phyloP scores from a whole-genome alignment of 2,113 vertebrate species.

The Pampusana beccarii region DNA sequence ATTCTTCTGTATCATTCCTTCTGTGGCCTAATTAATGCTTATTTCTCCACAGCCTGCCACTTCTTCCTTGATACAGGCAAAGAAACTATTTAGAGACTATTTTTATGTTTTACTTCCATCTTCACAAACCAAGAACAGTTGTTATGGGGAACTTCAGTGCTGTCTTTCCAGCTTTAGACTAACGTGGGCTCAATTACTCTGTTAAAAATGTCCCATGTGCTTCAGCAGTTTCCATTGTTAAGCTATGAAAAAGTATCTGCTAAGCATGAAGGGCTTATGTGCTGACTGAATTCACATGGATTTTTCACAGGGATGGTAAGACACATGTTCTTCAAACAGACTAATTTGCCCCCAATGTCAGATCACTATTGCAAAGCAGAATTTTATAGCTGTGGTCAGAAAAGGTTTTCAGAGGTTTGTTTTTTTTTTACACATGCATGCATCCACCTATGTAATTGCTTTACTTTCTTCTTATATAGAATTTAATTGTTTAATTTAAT shows the following conservation, averaged over 20 bases:
- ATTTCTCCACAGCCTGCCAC: background rate
- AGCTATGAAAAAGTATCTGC: background rate
- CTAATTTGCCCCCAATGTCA: background rate
- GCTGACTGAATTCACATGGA: background rate
- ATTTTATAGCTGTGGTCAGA: background rate
- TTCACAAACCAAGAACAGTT: background rate
- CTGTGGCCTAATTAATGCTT: background rate
- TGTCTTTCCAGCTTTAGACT: background rate
- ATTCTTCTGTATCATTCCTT: background rate
- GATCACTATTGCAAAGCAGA: background rate
- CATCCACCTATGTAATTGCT: background rate
- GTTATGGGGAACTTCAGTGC: background rate
- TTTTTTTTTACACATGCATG: background rate
- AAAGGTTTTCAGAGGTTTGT: background rate
- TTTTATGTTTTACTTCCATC: background rate
- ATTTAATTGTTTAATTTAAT: background rate
- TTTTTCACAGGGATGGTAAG: background rate
- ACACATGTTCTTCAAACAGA: background rate
- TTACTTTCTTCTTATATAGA: background rate
- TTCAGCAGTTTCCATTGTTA: background rate
- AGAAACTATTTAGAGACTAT: background rate
- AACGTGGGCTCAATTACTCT: background rate
- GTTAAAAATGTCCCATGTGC: background rate
- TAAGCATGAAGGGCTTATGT: background rate
- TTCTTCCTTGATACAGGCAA: background rate